phyloP scores from a whole-genome alignment of 2,888 invertebrate genomes.

The Hyppa rectilinea region DNA sequence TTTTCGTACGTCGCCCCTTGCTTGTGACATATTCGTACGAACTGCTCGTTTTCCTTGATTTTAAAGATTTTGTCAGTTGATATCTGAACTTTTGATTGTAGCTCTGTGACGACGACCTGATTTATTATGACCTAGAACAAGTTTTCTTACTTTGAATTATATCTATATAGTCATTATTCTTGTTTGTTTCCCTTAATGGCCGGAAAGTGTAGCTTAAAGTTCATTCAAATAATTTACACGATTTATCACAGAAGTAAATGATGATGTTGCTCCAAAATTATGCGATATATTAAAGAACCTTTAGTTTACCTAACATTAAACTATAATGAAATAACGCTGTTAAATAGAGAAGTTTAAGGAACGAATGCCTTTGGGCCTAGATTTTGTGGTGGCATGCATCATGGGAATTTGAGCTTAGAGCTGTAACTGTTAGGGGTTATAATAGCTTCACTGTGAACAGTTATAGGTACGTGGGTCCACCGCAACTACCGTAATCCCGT shows the following conservation, averaged over 20 bases:
- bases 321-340: constrained; percentile 79
- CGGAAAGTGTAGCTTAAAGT: constrained; percentile 29
- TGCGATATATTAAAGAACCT: constrained; percentile 68
- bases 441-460: constrained; percentile 67
- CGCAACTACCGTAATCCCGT: constrained; percentile 83
- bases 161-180: constrained; percentile 20
- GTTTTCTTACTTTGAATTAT: constrained; percentile 30
- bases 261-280: constrained; percentile 58
- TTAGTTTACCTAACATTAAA: constrained; percentile 73
- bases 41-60: constrained; percentile 59
- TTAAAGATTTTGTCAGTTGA: constrained; percentile 52
- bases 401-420: constrained; percentile 70
- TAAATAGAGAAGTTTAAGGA: constrained; percentile 77
- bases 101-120: constrained; percentile 24
- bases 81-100: constrained; percentile 43
- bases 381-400: constrained; percentile 58
- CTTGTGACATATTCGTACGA: constrained; percentile 68
- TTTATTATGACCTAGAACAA: constrained; percentile 6
- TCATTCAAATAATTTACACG: constrained; percentile 46
- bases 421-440: constrained; percentile 60
- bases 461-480: constrained; percentile 73
- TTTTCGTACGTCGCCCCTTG: constrained; percentile 73
- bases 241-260: constrained; percentile 60
- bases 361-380: constrained; percentile 73
- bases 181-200: constrained; percentile 42